Percentiles rank a stretch among this genome's conserved stretches.
These are phyloP conservation scores for Aptenodytes patagonicus DNA, from an alignment of 2,113 vertebrate species.

Conservation along the genomic window DNA sequence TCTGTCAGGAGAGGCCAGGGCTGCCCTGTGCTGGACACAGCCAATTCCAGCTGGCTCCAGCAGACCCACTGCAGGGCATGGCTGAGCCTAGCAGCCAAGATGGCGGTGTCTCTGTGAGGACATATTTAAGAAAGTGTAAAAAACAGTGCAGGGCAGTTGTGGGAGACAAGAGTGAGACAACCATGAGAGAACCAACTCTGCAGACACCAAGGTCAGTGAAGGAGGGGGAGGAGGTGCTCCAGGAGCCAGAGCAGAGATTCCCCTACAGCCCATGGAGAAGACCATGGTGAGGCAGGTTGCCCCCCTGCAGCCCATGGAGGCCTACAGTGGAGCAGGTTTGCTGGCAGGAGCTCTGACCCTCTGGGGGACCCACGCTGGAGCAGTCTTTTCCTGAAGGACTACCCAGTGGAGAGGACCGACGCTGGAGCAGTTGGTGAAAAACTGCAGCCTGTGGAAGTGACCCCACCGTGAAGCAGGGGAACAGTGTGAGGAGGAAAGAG, in stretches of 20 bases:
- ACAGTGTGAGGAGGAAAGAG: not conserved
- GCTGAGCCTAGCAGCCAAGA: rapidly evolving
- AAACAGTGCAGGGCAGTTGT: rapidly evolving
- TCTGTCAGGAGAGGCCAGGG: too few species aligned
- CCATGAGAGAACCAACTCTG: not conserved
- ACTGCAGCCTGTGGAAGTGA: not conserved
- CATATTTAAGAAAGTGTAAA: rapidly evolving
- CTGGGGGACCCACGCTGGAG: rapidly evolving
- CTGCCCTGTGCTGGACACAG: rapidly evolving
- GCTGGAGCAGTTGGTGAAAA: not conserved
- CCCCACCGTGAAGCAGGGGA: not conserved
- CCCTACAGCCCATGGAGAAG: not conserved
- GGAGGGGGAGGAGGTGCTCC: too few species aligned
- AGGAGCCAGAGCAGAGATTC: not conserved
- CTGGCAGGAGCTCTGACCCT: not conserved
- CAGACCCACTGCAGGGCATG: rapidly evolving
- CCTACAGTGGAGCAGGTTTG: not conserved
- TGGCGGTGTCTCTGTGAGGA: not conserved
- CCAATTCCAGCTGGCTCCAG: not conserved
- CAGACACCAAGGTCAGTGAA: rapidly evolving
- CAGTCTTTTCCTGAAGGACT: not conserved
- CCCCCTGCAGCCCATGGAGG: too few species aligned
- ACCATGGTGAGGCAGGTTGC: not conserved
- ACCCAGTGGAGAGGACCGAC: not conserved
- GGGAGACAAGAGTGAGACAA: not conserved